A percentile compares a stretch with the other conserved stretches of the same genome.
phyloP scores from a whole-genome alignment of 2,797 vertebrate species.

The Gymnodraco acuticeps region DNA sequence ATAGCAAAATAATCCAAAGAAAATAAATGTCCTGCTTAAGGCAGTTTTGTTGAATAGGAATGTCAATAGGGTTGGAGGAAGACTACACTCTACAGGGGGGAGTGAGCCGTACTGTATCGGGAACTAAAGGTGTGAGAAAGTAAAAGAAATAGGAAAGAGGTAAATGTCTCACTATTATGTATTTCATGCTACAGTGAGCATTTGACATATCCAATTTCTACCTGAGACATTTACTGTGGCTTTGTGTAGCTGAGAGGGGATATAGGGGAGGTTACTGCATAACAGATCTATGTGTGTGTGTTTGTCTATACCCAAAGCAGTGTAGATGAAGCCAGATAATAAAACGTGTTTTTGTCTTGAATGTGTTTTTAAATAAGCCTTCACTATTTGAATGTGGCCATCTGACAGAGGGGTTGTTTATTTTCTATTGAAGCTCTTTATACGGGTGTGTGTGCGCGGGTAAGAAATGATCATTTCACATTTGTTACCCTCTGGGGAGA shows the following conservation, averaged over 20 bases:
- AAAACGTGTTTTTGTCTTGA: constrained; percentile 29
- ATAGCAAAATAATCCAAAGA: too few species aligned
- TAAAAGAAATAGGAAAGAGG: constrained; percentile 11
- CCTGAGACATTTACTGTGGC: constrained; percentile 57
- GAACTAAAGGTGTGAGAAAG: neutral
- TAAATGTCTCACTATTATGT: constrained; percentile 58
- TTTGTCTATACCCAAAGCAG: constrained; percentile 23
- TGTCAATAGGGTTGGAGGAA: neutral
- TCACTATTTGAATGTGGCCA: constrained; percentile 42
- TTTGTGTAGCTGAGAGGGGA: constrained; percentile 52
- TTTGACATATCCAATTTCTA: constrained; percentile 71
- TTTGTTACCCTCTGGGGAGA: constrained; percentile 53
- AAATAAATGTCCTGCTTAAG: too few species aligned
- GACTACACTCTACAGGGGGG: neutral
- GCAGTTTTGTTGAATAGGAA: too few species aligned
- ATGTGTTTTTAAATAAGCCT: constrained; percentile 57
- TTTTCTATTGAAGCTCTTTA: constrained; percentile 33
- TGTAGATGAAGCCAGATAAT: constrained; percentile 18
- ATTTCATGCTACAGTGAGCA: constrained; percentile 60
- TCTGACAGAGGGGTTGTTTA: constrained; percentile 34
- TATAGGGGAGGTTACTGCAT: constrained; percentile 48
- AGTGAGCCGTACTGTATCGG: neutral
- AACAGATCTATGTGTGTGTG: constrained; percentile 28
- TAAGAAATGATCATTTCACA: constrained; percentile 55
- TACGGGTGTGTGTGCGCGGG: constrained; percentile 12